Evolutionary conservation across 2,888 invertebrate genomes (phyloP).

Genomic region (Euplexia lucipara): DNA sequence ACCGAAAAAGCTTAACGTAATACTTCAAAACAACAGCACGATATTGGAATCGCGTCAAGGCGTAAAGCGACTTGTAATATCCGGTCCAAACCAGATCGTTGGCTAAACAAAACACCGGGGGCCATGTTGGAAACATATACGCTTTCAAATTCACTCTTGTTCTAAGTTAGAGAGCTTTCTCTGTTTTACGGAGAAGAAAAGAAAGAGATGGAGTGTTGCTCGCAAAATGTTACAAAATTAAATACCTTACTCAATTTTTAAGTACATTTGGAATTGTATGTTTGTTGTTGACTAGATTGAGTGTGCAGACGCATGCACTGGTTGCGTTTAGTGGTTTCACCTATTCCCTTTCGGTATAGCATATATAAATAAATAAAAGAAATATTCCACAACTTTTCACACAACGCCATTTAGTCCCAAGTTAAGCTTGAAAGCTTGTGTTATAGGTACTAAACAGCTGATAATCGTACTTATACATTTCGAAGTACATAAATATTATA

Average conservation of each 20-base stretch:
- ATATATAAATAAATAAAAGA: no score
- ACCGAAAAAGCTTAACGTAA: conserved; percentile 25
- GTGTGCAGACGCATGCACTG: neutral
- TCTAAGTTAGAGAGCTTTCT: conserved; percentile 21
- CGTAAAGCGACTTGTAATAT: conserved; percentile 74
- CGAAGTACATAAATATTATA: no score
- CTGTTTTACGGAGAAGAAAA: conserved; percentile 16
- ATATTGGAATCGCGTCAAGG: conserved; percentile 62
- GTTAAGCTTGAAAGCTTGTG: no score
- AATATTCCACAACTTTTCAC: no score
- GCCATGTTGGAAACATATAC: conserved; percentile 57
- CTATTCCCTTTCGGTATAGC: no score
- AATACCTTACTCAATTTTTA: conserved; percentile 16
- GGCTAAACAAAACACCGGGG: conserved; percentile 66
- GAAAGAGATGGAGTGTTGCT: conserved; percentile 4
- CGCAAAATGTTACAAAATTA: conserved; percentile 13
- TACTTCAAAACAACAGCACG: conserved; percentile 49
- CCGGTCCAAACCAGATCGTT: conserved; percentile 71
- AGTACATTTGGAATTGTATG: neutral
- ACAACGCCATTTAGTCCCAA: no score
- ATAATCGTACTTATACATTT: no score
- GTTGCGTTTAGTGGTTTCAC: no score
- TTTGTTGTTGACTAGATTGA: neutral
- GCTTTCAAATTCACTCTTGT: conserved; percentile 50
- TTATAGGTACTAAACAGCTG: no score